Evolutionary conservation across 2,888 invertebrate genomes (phyloP), one percentile per base, ranked within the genome.

Genomic region (Caenorhabditis sp.): DNA sequence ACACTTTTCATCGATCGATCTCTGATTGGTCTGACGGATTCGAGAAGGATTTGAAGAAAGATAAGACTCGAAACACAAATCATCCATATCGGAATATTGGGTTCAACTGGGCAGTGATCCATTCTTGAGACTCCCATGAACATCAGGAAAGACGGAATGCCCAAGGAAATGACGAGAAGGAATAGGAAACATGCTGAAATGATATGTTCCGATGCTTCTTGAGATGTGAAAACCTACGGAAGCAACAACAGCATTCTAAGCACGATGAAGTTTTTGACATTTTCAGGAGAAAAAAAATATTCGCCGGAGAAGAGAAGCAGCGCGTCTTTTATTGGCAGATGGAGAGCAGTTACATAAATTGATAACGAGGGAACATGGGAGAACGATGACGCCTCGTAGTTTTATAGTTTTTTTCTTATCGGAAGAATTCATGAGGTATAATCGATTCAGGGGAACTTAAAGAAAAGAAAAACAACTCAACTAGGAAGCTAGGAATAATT

Each of bases 41-140:
- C 66, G 4, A 66, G 19, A 35, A 66, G 28, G 0, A 66, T 22
- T 49, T 66, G 66, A 51, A 66, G 28, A 16, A 66, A 49, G 3
- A 66, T 12, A 16, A 66, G 49, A 49, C 66, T 66, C 1, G 66
- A 31, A 28, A 66, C 35, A 51, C 49, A 49, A 35, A 66, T 66
- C 66, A 66, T 66, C 66, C 66, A 66, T 49, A 28, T 66, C 3
- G 66, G 66, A 66, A 66, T 49, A 8, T 51, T 49, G n/a, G 66
- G 28, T 49, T 66, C 51, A 66, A 49, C 10, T 51, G 49, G 66
- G 22, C 66, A 66, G 7, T 26, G 12, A 49, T 66, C 49, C 1
- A 66, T 28, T 66, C 35, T 28, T 28, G 66, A 31, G 2, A 66
- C 22, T 35, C 66, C 66, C 28, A 51, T 4, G 28, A 22, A 66